These are phyloP conservation scores for Diarsia rubi DNA, from an alignment of 2,888 invertebrate species.

Conservation along the genomic window DNA sequence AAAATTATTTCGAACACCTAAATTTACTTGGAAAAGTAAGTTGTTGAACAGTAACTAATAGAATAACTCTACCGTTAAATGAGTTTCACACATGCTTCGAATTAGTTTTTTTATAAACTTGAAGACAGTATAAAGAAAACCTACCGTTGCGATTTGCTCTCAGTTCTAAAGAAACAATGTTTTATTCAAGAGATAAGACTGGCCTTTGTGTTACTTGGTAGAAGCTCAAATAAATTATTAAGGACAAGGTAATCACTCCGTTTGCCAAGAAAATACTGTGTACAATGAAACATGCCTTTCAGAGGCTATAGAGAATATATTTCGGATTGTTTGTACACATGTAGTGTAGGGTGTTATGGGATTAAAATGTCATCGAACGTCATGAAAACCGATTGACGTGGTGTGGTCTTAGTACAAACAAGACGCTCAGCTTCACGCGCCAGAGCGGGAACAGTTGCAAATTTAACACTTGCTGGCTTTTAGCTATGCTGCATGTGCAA, in stretches of 20 bases:
- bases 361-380: slow-evolving; percentile 15
- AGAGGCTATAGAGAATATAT: slow-evolving; percentile 74
- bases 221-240: slow-evolving; percentile 86
- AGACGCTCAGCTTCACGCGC: slow-evolving; percentile 54
- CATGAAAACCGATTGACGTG: slow-evolving; percentile 42
- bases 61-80: slow-evolving; percentile 15
- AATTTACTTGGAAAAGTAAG: background rate
- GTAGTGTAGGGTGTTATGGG: slow-evolving; percentile 49
- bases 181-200: slow-evolving; percentile 86
- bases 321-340: slow-evolving; percentile 74
- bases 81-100: slow-evolving; percentile 43
- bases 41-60: background rate
- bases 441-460: slow-evolving; percentile 69
- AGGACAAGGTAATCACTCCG: slow-evolving; percentile 85
- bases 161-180: slow-evolving; percentile 81
- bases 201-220: slow-evolving; percentile 85
- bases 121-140: slow-evolving; percentile 72
- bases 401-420: slow-evolving; percentile 61
- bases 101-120: slow-evolving; percentile 54
- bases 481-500: slow-evolving; percentile 62
- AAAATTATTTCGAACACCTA: background rate
- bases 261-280: slow-evolving; percentile 80
- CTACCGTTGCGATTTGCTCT: slow-evolving; percentile 76
- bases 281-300: slow-evolving; percentile 79
- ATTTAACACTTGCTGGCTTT: slow-evolving; percentile 75